Evolutionary conservation across 2,888 invertebrate species (phyloP).

Genomic region (Tillus elongatus): DNA sequence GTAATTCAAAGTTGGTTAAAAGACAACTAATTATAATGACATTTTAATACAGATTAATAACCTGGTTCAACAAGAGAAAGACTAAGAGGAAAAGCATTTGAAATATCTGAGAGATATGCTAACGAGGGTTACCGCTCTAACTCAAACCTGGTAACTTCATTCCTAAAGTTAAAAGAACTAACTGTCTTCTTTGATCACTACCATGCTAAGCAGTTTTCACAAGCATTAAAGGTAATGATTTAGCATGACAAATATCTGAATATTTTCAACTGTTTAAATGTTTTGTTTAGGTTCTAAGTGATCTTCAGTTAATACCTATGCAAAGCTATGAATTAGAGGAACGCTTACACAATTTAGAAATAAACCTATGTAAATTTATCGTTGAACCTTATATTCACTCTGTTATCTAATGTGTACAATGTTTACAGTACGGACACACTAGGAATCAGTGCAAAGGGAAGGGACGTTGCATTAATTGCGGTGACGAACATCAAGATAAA

Average conservation of each 20-base stretch:
- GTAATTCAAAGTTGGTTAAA: no score
- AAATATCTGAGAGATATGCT: constrained; percentile 49
- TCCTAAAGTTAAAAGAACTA: constrained; percentile 73
- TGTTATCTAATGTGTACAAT: no score
- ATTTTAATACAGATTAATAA: no score
- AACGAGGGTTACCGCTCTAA: constrained; percentile 44
- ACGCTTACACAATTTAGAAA: constrained; percentile 54
- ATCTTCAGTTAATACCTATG: constrained; percentile 71
- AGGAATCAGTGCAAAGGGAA: no score
- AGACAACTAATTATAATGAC: no score
- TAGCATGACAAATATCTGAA: no score
- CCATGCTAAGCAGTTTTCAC: constrained; percentile 67
- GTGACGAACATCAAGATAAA: no score
- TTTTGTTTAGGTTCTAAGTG: constrained; percentile 53
- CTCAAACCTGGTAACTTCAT: constrained; percentile 59
- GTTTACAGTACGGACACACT: no score
- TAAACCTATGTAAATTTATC: constrained; percentile 71
- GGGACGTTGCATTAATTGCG: no score
- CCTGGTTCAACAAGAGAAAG: constrained; percentile 45
- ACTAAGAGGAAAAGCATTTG: constrained; percentile 48
- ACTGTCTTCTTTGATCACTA: constrained; percentile 85
- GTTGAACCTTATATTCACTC: constrained; percentile 48
- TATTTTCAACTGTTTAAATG: no score
- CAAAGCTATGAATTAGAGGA: constrained; percentile 67
- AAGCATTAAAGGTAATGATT: constrained; percentile 73